Evolutionary conservation across 2,113 vertebrate species (phyloP).

Genomic region (Lepisosteus oculatus): DNA sequence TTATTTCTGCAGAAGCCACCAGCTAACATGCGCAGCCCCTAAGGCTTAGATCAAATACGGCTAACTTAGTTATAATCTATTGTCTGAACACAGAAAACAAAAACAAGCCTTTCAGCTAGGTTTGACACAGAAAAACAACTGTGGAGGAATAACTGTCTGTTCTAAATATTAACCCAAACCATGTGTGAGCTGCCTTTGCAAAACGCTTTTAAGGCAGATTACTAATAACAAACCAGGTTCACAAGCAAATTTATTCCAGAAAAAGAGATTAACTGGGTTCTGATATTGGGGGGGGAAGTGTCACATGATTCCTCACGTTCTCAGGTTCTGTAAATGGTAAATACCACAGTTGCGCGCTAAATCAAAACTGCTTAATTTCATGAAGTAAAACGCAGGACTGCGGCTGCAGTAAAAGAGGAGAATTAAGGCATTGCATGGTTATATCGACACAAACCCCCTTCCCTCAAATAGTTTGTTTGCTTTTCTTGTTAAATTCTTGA

Average conservation of each 20-base stretch:
- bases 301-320: neutral
- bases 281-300: neutral
- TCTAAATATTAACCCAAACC: slow-evolving; percentile 7
- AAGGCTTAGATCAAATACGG: slow-evolving; percentile 65
- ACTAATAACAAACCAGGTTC: slow-evolving; percentile 13
- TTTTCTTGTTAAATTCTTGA: neutral
- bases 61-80: slow-evolving; percentile 56
- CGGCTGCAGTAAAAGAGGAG: neutral
- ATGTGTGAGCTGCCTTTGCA: slow-evolving; percentile 13
- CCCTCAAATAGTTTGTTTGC: neutral
- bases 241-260: neutral
- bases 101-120: neutral
- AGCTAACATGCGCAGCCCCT: slow-evolving; percentile 50
- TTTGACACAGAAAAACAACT: slow-evolving; percentile 14
- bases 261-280: neutral
- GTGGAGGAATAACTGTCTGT: slow-evolving; percentile 8
- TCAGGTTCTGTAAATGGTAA: neutral
- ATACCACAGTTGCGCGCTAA: neutral
- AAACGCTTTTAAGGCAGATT: slow-evolving; percentile 18
- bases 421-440: neutral
- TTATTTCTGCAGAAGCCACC: slow-evolving; percentile 23
- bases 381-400: neutral
- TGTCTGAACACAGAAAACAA: slow-evolving; percentile 50
- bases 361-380: neutral
- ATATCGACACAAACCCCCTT: neutral